phyloP scores from a whole-genome alignment of 2,888 invertebrate genomes.

The Andrena praecox region DNA sequence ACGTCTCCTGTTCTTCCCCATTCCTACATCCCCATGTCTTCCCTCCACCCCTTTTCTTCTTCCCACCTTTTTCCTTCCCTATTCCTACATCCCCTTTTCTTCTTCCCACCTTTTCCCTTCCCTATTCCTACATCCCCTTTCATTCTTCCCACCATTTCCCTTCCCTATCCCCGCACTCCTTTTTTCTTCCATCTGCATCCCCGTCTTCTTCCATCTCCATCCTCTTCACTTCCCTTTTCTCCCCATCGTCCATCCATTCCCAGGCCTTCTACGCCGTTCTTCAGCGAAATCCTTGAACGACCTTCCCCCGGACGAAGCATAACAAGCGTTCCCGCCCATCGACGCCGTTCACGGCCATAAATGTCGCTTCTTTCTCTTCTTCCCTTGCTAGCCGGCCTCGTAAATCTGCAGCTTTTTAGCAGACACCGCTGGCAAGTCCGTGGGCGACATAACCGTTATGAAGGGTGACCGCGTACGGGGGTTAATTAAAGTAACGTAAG shows the following conservation, averaged over 20 bases:
- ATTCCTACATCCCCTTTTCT: too few species aligned
- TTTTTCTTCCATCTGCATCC: background rate
- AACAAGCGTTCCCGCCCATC: constrained; percentile 4
- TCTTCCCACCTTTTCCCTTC: too few species aligned
- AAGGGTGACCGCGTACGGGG: constrained; percentile 52
- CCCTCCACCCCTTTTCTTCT: too few species aligned
- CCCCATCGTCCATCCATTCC: background rate
- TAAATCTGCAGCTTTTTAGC: constrained; percentile 55
- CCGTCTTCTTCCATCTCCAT: too few species aligned
- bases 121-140: too few species aligned
- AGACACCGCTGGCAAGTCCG: constrained; percentile 33
- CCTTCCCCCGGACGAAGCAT: background rate
- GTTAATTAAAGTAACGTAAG: constrained; percentile 77
- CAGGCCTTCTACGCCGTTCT: background rate
- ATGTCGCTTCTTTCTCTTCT: background rate
- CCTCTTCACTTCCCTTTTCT: background rate
- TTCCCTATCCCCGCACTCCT: too few species aligned
- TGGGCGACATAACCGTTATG: constrained; percentile 58
- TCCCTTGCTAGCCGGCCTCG: background rate
- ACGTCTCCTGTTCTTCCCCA: too few species aligned
- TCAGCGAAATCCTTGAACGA: background rate
- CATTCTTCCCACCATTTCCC: too few species aligned
- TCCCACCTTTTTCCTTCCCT: too few species aligned
- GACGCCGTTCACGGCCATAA: constrained; percentile 2
- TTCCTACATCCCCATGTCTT: too few species aligned